phyloP scores from a whole-genome alignment of 2,797 vertebrate genomes.

The Chiroxiphia lanceolata region DNA sequence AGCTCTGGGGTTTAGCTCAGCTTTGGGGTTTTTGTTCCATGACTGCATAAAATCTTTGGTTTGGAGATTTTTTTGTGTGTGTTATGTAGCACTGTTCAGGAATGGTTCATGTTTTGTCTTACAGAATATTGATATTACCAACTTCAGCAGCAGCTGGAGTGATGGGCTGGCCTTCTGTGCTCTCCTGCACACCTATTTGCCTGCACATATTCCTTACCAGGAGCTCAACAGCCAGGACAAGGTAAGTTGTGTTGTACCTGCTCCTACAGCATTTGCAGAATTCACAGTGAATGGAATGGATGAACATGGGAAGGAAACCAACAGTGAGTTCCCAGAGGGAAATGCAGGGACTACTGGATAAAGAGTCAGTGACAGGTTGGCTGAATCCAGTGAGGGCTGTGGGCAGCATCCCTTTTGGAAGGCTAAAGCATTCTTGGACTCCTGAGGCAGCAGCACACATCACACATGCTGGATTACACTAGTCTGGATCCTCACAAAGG shows the following conservation, averaged over 20 bases:
- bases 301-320: background rate
- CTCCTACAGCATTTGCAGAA: background rate
- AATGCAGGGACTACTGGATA: background rate
- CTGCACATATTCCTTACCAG: constrained; percentile 91
- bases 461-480: background rate
- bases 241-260: constrained; percentile 68
- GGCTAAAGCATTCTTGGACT: background rate
- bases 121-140: constrained; percentile 91
- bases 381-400: background rate
- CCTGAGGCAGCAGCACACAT: background rate
- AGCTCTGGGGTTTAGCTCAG: background rate
- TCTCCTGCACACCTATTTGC: constrained; percentile 88
- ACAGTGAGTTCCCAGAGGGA: background rate
- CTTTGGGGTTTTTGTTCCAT: background rate
- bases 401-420: background rate
- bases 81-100: background rate
- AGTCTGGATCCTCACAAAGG: background rate
- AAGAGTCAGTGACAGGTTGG: background rate
- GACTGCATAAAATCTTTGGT: background rate
- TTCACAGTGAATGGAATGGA: background rate
- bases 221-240: constrained; percentile 92
- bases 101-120: background rate
- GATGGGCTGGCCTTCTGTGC: constrained; percentile 91
- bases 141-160: constrained; percentile 95
- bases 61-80: background rate